phyloP scores from a whole-genome alignment of 2,888 invertebrate species.

The Trissolcus japonicus region DNA sequence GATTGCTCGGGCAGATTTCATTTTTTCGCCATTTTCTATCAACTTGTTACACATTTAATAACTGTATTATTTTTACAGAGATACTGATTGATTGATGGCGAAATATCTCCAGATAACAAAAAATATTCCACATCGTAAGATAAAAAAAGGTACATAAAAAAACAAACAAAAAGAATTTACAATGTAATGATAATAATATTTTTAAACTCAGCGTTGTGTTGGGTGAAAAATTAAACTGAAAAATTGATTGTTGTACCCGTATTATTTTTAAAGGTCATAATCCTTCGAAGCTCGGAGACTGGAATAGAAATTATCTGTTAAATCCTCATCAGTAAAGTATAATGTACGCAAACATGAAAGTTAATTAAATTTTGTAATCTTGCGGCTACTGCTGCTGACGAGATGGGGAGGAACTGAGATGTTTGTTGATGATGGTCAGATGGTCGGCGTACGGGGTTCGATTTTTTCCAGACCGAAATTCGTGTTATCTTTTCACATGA shows the following conservation, averaged over 20 bases:
- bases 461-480: constrained; percentile 30
- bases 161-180: background rate
- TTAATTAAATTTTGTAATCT: constrained; percentile 70
- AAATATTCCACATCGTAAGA: background rate
- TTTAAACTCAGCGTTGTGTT: background rate
- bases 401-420: constrained; percentile 21
- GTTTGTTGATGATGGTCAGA: constrained; percentile 43
- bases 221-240: background rate
- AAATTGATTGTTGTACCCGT: background rate
- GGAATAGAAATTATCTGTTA: constrained; percentile 33
- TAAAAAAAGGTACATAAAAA: background rate
- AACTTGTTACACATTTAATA: constrained; percentile 34
- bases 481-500: constrained; percentile 36
- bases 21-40: background rate
- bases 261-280: constrained; percentile 29
- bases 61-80: background rate
- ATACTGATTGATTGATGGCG: too few relatives aligned
- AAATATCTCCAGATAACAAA: too few relatives aligned
- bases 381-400: constrained; percentile 60
- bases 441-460: constrained; percentile 36
- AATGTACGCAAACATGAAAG: constrained; percentile 63
- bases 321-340: constrained; percentile 50
- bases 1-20: constrained; percentile 33
- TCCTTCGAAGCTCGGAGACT: constrained; percentile 25
- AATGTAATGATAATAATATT: background rate